Base-by-base conservation (phyloP, 2,888 invertebrate genomes). In the Quadroppia sp. region DNA sequence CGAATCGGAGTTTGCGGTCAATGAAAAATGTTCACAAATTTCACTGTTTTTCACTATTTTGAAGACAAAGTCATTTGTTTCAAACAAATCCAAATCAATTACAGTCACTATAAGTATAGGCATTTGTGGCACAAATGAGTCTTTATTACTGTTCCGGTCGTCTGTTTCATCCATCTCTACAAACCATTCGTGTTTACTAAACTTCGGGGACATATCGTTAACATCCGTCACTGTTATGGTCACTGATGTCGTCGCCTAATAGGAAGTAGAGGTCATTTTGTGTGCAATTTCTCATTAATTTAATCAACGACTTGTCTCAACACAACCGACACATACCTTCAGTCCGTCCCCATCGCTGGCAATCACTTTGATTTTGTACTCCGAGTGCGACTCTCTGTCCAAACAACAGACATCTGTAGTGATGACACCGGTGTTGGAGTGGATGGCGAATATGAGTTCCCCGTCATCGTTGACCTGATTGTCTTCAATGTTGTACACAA, bases 121-220 rank as follows among this genome's bases (percentile, higher is more conserved):
- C 87, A 92, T 90, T 85, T 94, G 94, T 32, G 94, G 94, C 79
- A 94, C 86, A 9, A 40, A 23, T n/a, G 40, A 56, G 7, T 40
- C n/a, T n/a, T 56, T 23, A 20, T 9, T 36, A n/a, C 3, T 23
- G 28, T 36, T 59, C 86, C 94, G 94, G 83, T 83, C 94, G 83
- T 94, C 94, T 23, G 94, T 95, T 86, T 95, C 95, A 82, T 94
- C 94, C 75, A 94, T 94, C 85, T 94, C 94, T 9, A 94, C 94
- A 80, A 90, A 90, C 94, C 94, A 94, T 84, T 94, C 94, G 78
- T 94, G 93, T 85, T 96, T 96, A 6, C 92, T 95, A 81, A 94
- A 96, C 81, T 91, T 91, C 23, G 98, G 98, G 74, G 94, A 94
- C 92, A 97, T 97, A 84, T 99, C 98, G 83, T 98, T 98, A 81